These are phyloP conservation scores for Drosophila tristis DNA, from an alignment of 1,140 invertebrate species.

Conservation along the genomic window DNA sequence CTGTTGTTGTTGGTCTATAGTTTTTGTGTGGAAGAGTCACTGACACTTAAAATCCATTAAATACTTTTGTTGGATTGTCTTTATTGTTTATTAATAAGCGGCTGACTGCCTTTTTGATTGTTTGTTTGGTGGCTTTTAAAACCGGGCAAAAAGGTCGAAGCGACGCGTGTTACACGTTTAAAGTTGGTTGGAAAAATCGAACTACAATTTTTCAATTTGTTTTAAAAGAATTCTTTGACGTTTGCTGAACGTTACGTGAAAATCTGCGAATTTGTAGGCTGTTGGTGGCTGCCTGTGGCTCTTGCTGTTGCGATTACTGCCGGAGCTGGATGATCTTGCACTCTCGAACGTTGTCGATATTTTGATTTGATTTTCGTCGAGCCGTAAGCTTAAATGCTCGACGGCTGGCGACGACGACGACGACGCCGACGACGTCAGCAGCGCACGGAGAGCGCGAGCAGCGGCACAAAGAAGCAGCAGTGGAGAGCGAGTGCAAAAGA, in stretches of 20 bases:
- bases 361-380: constrained; percentile 78
- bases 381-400: constrained; percentile 78
- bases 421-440: constrained; percentile 28
- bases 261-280: constrained; percentile 34
- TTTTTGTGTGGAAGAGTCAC: constrained; percentile 63
- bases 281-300: constrained; percentile 15
- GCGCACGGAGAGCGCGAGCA: constrained; percentile 10
- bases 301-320: constrained; percentile 9
- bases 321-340: constrained; percentile 42
- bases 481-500: constrained; percentile 58
- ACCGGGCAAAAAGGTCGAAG: constrained; percentile 34
- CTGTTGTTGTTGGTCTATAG: constrained; percentile 8
- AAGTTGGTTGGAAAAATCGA: not conserved
- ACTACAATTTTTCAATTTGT: constrained; percentile 9
- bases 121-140: constrained; percentile 50
- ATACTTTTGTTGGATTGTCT: constrained; percentile 48
- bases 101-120: constrained; percentile 36
- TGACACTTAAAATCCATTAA: constrained; percentile 78
- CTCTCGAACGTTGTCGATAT: constrained; percentile 82
- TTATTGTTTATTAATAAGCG: constrained; percentile 67
- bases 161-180: constrained; percentile 7
- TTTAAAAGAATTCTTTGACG: not conserved
- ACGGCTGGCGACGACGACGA: constrained; percentile 16
- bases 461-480: not conserved
- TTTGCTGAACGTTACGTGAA: constrained; percentile 29